Evolutionary conservation across 2,888 invertebrate genomes (phyloP).

Genomic region (Diadegma fenestrale): DNA sequence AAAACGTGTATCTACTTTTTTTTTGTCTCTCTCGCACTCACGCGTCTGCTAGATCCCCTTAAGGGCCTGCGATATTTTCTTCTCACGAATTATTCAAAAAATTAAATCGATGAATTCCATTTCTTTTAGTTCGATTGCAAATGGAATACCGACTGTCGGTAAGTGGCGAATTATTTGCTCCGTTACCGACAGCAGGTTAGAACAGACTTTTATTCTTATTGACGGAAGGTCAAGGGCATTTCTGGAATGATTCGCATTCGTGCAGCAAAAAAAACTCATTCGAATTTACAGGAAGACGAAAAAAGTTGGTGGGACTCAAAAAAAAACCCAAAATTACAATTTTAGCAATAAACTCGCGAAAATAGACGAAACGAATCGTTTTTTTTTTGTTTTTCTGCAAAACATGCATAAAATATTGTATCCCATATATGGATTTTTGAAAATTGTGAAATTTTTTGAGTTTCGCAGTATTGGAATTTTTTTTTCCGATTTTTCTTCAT

Average conservation of each 20-base stretch:
- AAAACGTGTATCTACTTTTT: too few relatives aligned
- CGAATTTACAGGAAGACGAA: too few relatives aligned
- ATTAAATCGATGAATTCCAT: not conserved
- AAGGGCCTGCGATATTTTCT: not conserved
- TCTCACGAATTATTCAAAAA: not conserved
- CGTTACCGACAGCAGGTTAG: not conserved
- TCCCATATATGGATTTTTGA: too few relatives aligned
- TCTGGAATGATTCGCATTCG: not conserved
- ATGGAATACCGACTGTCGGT: not conserved
- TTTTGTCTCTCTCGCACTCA: too few relatives aligned
- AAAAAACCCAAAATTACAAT: not conserved
- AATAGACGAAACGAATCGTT: not conserved
- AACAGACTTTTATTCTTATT: not conserved
- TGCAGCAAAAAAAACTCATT: not conserved
- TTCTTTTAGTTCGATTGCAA: not conserved
- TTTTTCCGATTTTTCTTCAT: not conserved
- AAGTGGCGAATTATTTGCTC: too few relatives aligned
- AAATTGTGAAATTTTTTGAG: not conserved
- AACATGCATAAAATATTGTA: too few relatives aligned
- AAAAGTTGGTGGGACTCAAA: not conserved
- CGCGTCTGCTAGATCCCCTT: too few relatives aligned
- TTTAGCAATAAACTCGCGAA: not conserved
- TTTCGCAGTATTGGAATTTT: not conserved
- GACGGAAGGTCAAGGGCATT: not conserved
- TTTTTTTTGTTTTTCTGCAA: too few relatives aligned